phyloP scores from a whole-genome alignment of 2,113 vertebrate species.

The Ctenodactylus gundi region DNA sequence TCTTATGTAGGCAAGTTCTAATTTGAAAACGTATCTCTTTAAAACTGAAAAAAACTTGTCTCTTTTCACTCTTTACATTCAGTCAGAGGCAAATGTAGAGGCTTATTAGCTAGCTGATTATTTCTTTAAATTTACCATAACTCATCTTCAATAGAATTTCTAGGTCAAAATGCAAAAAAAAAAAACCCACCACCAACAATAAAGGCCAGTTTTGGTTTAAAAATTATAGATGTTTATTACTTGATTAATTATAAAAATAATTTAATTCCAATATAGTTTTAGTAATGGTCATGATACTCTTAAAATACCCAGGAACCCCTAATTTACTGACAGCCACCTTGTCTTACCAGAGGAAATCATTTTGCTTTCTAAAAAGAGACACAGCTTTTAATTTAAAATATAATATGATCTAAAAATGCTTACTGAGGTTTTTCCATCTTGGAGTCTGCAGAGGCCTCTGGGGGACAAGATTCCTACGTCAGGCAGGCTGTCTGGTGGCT shows the following conservation, averaged over 20 bases:
- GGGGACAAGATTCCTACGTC: neutral
- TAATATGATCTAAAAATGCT: neutral
- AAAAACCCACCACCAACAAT: no score
- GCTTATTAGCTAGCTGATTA: neutral
- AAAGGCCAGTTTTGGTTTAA: neutral
- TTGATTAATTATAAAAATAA: neutral
- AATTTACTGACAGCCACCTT: neutral
- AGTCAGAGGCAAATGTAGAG: neutral
- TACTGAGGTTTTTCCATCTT: neutral
- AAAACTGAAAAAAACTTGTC: neutral
- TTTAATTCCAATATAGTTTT: neutral
- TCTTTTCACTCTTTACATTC: neutral
- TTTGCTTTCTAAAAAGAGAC: neutral
- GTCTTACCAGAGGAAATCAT: neutral
- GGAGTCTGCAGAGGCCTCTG: neutral
- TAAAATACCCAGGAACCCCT: neutral
- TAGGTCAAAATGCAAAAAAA: neutral
- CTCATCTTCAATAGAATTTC: neutral
- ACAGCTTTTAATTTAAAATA: neutral
- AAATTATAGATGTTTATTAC: neutral
- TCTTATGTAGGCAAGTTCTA: neutral
- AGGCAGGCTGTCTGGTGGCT: neutral
- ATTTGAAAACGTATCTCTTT: conserved; percentile 23
- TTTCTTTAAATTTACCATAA: neutral
- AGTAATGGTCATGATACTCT: neutral